A percentile compares a stretch with the other conserved stretches of the same genome.
These are phyloP conservation scores for Ctenopoma kingsleyae DNA, from an alignment of 2,797 vertebrate genomes.

Conservation along the genomic window DNA sequence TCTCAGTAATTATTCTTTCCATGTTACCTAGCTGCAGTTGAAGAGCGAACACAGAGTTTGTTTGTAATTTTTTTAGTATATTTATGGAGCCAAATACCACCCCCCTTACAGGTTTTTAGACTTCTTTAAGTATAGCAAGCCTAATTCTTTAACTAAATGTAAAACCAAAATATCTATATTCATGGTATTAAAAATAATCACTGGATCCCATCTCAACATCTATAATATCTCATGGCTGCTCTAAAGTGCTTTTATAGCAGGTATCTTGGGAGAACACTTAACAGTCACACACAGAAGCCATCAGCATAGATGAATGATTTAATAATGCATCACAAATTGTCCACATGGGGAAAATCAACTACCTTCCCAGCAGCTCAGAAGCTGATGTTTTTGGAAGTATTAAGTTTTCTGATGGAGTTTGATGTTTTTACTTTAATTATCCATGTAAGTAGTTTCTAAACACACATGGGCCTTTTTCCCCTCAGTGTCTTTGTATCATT, in stretches of 20 bases:
- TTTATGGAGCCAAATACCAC: no score
- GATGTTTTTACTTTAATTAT: conserved; percentile 45
- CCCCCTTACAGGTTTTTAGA: no score
- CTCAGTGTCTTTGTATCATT: no score
- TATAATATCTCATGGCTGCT: conserved; percentile 55
- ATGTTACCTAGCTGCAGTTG: conserved; percentile 13
- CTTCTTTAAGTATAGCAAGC: no score
- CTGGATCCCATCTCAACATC: conserved; percentile 41
- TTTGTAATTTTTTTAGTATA: background rate
- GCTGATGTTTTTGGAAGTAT: conserved; percentile 33
- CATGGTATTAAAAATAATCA: conserved; percentile 20
- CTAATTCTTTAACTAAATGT: no score
- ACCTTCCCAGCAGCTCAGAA: conserved; percentile 36
- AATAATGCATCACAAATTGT: conserved; percentile 73
- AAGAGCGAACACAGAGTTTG: background rate
- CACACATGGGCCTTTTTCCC: conserved; percentile 10
- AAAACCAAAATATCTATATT: background rate
- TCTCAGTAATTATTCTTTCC: conserved; percentile 8
- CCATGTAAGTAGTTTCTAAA: conserved; percentile 32
- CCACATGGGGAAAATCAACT: conserved; percentile 58
- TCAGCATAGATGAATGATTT: conserved; percentile 72
- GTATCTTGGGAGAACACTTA: conserved; percentile 67
- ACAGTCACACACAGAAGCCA: conserved; percentile 63
- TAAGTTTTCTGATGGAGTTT: conserved; percentile 33
- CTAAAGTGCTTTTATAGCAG: conserved; percentile 70